A percentile compares a stretch with the other conserved stretches of the same genome.
Evolutionary conservation across 2,888 invertebrate species (phyloP).

Genomic region (Lasioglossum zephyrum): DNA sequence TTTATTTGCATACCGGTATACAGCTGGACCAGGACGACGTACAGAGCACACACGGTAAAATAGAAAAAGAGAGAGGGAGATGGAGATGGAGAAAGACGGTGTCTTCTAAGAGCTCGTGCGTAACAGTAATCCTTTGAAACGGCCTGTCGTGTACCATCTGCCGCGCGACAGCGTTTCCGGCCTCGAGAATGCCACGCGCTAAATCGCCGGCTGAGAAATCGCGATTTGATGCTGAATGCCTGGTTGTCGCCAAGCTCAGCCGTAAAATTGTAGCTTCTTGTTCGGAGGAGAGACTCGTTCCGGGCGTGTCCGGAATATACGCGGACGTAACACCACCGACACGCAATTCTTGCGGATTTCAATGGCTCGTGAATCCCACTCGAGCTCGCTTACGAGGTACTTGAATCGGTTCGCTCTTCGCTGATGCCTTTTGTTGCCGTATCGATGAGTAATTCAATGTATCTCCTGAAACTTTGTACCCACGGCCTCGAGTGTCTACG

Average conservation of each 20-base stretch:
- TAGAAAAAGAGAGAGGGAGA: neutral
- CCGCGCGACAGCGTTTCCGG: conserved; percentile 60
- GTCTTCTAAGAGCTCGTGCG: conserved; percentile 23
- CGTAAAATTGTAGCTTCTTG: conserved; percentile 30
- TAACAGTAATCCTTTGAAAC: conserved; percentile 60
- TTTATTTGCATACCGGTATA: conserved; percentile 61
- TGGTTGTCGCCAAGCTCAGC: conserved; percentile 25
- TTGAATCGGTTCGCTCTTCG: conserved; percentile 4
- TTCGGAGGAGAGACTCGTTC: conserved; percentile 4
- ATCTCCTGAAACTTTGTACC: neutral
- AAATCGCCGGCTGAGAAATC: conserved; percentile 62
- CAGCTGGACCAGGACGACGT: neutral
- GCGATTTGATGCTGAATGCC: conserved; percentile 60
- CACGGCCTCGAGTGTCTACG: neutral
- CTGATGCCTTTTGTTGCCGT: neutral
- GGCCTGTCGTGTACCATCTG: conserved; percentile 69
- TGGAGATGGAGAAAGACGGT: neutral
- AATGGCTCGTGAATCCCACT: conserved; percentile 14
- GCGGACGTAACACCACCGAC: conserved; percentile 25
- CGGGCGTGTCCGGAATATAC: conserved; percentile 19
- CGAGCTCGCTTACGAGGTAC: neutral
- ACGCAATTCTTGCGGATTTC: conserved; percentile 11
- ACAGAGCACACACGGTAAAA: neutral
- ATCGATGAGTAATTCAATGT: conserved; percentile 12
- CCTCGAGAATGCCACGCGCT: conserved; percentile 50